Evolutionary conservation across 2,888 invertebrate species (phyloP).

Genomic region (Euplexia lucipara): DNA sequence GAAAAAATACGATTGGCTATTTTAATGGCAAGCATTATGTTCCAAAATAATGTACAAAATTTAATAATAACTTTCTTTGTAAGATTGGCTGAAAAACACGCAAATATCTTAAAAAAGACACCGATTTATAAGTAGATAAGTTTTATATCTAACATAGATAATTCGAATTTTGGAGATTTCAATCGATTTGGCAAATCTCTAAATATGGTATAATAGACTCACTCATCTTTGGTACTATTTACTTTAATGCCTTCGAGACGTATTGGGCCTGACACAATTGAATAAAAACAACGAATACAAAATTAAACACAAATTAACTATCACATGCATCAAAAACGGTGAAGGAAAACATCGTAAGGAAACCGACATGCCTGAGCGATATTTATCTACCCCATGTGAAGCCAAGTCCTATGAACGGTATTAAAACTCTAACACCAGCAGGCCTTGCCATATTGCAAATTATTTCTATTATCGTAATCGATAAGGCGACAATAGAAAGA

Average conservation of each 20-base stretch:
- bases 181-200: constrained; percentile 9
- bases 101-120: background rate
- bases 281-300: constrained; percentile 22
- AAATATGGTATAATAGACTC: constrained; percentile 43
- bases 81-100: background rate
- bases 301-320: constrained; percentile 5
- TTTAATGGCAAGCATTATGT: constrained; percentile 8
- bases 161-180: constrained; percentile 22
- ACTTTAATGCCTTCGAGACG: constrained; percentile 42
- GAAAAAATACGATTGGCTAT: no score
- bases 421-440: no score
- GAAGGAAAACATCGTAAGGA: no score
- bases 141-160: background rate
- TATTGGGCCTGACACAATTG: constrained; percentile 20
- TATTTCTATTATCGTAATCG: no score
- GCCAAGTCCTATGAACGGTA: no score
- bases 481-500: no score
- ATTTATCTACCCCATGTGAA: no score
- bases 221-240: constrained; percentile 60
- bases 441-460: no score
- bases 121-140: constrained; percentile 18
- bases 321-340: no score
- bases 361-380: no score
- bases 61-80: background rate
- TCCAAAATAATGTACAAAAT: background rate